Percentiles rank a stretch among this genome's conserved stretches.
These are phyloP conservation scores for Zosterops lateralis DNA, from an alignment of 2,113 vertebrate genomes.

Conservation along the genomic window DNA sequence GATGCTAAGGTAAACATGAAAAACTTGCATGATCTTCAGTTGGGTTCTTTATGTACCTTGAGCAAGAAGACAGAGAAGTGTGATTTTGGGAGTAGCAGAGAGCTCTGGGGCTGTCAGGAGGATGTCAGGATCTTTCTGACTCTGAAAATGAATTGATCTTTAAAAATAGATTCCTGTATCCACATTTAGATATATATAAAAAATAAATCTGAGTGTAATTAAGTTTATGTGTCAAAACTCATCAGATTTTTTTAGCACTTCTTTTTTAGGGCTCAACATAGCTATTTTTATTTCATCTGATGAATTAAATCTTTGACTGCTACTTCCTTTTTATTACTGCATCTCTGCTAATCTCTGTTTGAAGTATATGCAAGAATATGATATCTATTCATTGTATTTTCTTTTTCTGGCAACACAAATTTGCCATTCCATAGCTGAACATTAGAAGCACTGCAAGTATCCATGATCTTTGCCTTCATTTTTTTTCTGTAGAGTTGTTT, in stretches of 20 bases:
- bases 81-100: neutral
- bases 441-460: neutral
- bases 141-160: neutral
- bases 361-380: conserved; percentile 28
- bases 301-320: conserved; percentile 26
- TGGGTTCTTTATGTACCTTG: neutral
- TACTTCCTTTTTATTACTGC: conserved; percentile 38
- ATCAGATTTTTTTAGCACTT: conserved; percentile 48
- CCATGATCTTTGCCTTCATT: neutral
- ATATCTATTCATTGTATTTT: conserved; percentile 39
- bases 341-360: conserved; percentile 31
- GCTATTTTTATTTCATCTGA: conserved; percentile 58
- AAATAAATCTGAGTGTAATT: conserved; percentile 7
- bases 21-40: neutral
- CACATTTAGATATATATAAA: neutral
- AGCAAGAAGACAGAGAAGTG: neutral
- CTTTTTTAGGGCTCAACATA: conserved; percentile 44
- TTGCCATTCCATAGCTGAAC: neutral
- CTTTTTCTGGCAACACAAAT: conserved; percentile 23
- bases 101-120: neutral
- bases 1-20: neutral
- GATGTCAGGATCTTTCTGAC: neutral
- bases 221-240: conserved; percentile 55
- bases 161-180: conserved; percentile 39
- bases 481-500: neutral